These are phyloP conservation scores for Gryllus longicercus DNA, from an alignment of 2,888 invertebrate species.

Conservation along the genomic window DNA sequence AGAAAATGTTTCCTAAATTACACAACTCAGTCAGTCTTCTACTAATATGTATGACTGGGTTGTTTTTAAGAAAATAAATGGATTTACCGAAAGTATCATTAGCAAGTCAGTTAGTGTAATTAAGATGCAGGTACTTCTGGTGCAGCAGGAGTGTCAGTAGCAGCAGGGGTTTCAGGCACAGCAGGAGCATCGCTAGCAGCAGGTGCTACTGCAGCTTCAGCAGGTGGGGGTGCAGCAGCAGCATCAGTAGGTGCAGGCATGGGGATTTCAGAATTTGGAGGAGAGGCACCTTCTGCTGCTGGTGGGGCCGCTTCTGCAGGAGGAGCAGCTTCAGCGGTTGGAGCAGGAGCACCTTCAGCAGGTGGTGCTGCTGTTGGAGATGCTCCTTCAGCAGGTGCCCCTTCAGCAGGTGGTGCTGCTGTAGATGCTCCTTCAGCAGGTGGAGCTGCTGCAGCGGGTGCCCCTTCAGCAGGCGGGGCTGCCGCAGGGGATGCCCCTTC, in stretches of 20 bases:
- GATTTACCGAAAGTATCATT: too few relatives aligned
- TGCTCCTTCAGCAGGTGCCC: conserved; percentile 39
- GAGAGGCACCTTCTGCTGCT: conserved; percentile 32
- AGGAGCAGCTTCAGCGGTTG: conserved; percentile 29
- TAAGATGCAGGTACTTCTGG: too few relatives aligned
- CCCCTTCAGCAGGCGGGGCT: conserved; percentile 31
- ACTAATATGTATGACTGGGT: too few relatives aligned
- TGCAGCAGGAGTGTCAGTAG: not conserved
- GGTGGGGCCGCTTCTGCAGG: conserved; percentile 30
- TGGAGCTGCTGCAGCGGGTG: conserved; percentile 24
- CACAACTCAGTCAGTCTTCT: too few relatives aligned
- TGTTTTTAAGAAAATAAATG: too few relatives aligned
- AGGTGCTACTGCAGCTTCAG: conserved; percentile 38
- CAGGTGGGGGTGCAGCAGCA: conserved; percentile 36
- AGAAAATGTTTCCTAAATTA: too few relatives aligned
- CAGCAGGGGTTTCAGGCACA: not conserved
- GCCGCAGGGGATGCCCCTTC: conserved; percentile 26
- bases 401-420: conserved; percentile 40
- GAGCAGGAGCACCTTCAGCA: conserved; percentile 32
- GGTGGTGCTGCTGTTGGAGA: conserved; percentile 38
- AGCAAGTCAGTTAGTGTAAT: too few relatives aligned
- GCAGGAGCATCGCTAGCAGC: conserved; percentile 25
- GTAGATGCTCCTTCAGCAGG: conserved; percentile 33
- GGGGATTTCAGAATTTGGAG: conserved; percentile 38
- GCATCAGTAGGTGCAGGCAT: conserved; percentile 40